Percentiles rank a stretch among this genome's conserved stretches.
These are phyloP conservation scores for Scaptomyza caliginosa DNA, from an alignment of 2,888 invertebrate species.

Conservation along the genomic window DNA sequence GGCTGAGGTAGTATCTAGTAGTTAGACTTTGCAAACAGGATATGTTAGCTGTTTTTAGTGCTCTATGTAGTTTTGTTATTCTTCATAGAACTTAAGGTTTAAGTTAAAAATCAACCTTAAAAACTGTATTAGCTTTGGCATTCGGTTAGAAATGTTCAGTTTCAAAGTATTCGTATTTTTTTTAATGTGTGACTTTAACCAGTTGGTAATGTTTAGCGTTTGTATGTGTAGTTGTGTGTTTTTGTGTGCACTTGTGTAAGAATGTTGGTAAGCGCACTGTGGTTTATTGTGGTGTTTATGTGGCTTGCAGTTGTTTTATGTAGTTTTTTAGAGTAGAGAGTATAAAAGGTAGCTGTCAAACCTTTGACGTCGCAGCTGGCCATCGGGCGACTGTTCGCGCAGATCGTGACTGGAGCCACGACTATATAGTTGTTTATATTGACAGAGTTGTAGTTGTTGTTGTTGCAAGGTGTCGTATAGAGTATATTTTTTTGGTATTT, in stretches of 20 bases:
- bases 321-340: constrained; percentile 43
- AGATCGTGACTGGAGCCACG: constrained; percentile 91
- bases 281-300: constrained; percentile 32
- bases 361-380: constrained; percentile 90
- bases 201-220: constrained; percentile 19
- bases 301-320: constrained; percentile 46
- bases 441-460: constrained; percentile 34
- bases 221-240: neutral
- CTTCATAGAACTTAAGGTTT: neutral
- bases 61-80: neutral
- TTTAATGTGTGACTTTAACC: constrained; percentile 34
- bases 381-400: constrained; percentile 90
- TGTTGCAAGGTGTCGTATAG: constrained; percentile 37
- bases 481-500: constrained; percentile 38
- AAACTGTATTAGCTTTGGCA: neutral
- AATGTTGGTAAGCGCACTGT: too few species aligned
- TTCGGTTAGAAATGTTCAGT: neutral
- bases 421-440: constrained; percentile 84
- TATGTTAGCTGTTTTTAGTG: constrained; percentile 7
- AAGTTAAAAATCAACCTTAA: neutral
- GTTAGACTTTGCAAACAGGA: neutral
- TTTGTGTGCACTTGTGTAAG: constrained; percentile 3
- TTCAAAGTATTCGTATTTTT: neutral
- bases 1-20: neutral
- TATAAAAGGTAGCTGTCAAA: constrained; percentile 85